These are phyloP conservation scores for Helobdella robusta DNA, from an alignment of 2,888 invertebrate species.

Conservation along the genomic window DNA sequence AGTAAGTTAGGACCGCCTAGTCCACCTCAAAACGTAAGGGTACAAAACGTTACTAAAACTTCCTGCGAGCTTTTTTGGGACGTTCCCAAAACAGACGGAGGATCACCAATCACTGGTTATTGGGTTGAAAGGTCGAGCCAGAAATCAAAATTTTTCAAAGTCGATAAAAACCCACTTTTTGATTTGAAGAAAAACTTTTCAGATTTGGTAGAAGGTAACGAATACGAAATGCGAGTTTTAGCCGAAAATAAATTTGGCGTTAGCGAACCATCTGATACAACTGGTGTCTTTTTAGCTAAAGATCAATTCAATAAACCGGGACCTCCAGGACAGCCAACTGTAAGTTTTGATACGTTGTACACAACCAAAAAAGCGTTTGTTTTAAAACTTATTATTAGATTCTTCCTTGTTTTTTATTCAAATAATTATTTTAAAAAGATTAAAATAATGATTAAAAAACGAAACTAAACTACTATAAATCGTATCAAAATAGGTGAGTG, in stretches of 20 bases:
- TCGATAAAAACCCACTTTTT: slow-evolving; percentile 70
- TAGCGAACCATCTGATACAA: slow-evolving; percentile 45
- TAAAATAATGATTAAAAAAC: no score
- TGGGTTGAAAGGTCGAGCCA: slow-evolving; percentile 34
- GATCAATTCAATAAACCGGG: slow-evolving; percentile 45
- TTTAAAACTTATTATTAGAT: no score
- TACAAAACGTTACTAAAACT: slow-evolving; percentile 33
- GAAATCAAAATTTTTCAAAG: slow-evolving; percentile 66
- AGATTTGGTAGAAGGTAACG: slow-evolving; percentile 44
- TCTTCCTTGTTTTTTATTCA: no score
- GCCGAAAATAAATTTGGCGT: slow-evolving; percentile 48
- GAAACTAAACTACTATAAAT: no score
- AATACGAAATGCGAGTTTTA: slow-evolving; percentile 47
- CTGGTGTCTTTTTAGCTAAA: slow-evolving; percentile 42
- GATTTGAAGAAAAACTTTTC: slow-evolving; percentile 41
- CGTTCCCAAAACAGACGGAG: slow-evolving; percentile 38
- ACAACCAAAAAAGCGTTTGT: no score
- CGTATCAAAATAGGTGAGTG: slow-evolving; percentile 59
- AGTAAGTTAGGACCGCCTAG: slow-evolving; percentile 36
- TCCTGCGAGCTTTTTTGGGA: slow-evolving; percentile 36
- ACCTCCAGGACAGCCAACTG: slow-evolving; percentile 33
- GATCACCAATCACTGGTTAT: slow-evolving; percentile 39
- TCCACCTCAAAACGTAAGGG: slow-evolving; percentile 33
- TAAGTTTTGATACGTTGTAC: slow-evolving; percentile 53
- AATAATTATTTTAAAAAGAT: no score